phyloP scores from a whole-genome alignment of 2,113 vertebrate genomes.

The Philantomba maxwellii region DNA sequence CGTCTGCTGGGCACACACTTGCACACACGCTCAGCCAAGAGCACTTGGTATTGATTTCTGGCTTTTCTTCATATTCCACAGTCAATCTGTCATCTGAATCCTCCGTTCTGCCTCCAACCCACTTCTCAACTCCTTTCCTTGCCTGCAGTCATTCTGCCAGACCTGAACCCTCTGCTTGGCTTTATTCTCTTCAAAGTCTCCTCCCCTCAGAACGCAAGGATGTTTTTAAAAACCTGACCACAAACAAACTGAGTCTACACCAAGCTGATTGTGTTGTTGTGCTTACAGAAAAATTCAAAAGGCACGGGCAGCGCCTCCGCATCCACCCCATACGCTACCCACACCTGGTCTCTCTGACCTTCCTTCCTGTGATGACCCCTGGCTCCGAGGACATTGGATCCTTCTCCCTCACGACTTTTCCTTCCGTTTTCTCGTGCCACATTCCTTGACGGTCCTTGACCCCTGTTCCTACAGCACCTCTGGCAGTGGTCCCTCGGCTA shows the following conservation, averaged over 20 bases:
- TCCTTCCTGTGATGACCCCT: background rate
- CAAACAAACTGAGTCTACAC: background rate
- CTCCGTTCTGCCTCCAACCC: background rate
- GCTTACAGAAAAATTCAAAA: background rate
- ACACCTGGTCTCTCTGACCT: background rate
- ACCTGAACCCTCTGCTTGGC: too few species aligned
- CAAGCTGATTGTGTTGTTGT: background rate
- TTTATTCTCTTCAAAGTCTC: background rate
- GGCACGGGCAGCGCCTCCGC: accelerated
- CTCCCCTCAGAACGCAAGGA: too few species aligned
- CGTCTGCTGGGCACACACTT: background rate
- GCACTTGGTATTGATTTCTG: background rate
- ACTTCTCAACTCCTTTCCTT: background rate
- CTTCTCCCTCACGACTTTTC: background rate
- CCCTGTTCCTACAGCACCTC: too few species aligned
- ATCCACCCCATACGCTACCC: background rate
- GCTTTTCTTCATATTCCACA: too few species aligned
- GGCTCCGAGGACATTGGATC: background rate
- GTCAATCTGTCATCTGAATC: background rate
- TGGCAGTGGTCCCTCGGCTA: background rate
- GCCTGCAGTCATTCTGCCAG: too few species aligned
- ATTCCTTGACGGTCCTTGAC: background rate
- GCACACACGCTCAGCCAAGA: background rate
- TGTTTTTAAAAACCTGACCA: background rate
- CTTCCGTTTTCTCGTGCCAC: accelerated